Conservation (phyloP, 2,113 vertebrate genomes). For the Prionailurus bengalensis region DNA sequence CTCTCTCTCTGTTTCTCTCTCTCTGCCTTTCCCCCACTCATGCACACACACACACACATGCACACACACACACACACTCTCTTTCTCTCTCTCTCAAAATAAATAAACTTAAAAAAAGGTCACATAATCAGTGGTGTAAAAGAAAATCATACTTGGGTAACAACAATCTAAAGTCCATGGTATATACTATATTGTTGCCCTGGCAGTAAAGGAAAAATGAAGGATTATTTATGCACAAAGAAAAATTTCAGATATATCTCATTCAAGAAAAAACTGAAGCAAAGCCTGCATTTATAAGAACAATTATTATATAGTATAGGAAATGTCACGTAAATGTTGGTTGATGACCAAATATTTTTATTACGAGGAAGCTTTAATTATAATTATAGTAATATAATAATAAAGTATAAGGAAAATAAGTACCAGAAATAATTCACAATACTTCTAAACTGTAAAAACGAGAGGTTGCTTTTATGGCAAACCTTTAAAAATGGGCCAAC, state of each 20-base stretch:
- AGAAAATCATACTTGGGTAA: background rate
- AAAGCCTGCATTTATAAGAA: background rate
- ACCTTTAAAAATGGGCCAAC: background rate
- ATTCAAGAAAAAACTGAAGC: background rate
- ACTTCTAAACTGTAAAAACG: background rate
- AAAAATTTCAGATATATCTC: background rate
- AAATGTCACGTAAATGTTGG: background rate
- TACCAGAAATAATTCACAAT: conserved; percentile 23
- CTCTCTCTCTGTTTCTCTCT: too few species aligned
- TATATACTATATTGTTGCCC: background rate
- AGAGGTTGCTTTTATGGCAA: background rate
- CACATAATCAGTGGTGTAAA: background rate
- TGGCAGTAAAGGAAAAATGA: background rate
- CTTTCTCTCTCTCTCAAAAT: too few species aligned
- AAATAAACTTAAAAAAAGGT: too few species aligned
- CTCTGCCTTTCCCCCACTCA: too few species aligned
- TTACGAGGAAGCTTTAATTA: conserved; percentile 1
- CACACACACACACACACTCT: too few species aligned
- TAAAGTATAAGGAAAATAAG: background rate
- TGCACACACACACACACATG: too few species aligned
- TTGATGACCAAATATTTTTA: background rate
- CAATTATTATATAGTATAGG: background rate
- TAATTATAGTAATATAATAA: background rate
- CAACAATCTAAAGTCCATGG: background rate
- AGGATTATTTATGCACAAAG: background rate